Base-by-base conservation (phyloP, 2,888 invertebrate species). In the Ormyrus labotus region DNA sequence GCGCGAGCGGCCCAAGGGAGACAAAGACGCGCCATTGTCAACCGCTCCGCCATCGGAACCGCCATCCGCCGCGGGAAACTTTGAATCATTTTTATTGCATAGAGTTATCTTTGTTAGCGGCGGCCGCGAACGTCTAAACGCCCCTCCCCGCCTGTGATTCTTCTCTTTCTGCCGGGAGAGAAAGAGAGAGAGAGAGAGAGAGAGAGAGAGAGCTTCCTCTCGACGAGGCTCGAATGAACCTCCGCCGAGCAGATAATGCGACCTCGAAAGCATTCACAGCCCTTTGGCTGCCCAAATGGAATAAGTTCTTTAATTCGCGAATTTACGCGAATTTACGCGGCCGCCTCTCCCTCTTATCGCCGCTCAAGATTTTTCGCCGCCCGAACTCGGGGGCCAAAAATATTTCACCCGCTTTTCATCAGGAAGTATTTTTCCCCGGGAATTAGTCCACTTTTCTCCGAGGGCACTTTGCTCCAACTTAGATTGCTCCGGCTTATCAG, bases 81-180 rank as follows among this genome's bases (percentile, higher is more conserved):
- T 91, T 91, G 90, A 91, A 90, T 90, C 90, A 91, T 91, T 91
- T 90, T 91, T 91, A 91, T 91, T 91, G 90, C 90, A 90, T 89
- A 89, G 90, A 91, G 90, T 91, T 91, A 91, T 91, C 90, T 91
- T 90, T 90, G 90, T 90, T 90, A 90, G 87, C 88, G 87, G 87
- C 89, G 89, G 87, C 88, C 88, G 89, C 88, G 90, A 89, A 89
- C 89, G 88, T 90, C 90, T 90, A 89, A 90, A 89, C 90, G 88
- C 86, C 19, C 19, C 19, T 19, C 19, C 19, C 19, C 19, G 67
- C 82, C 78, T 63, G 51, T 51, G 69, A 83, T 84, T 82, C 84
- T 85, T 84, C 84, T 85, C 86, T 85, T 85, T 84, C 84, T 67
- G 61, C 63, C 50, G 47, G 70, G 53, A 48, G 53, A 19, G 19